Evolutionary conservation across 2,113 vertebrate species (phyloP).

Genomic region (Acrocephalus arundinaceus): DNA sequence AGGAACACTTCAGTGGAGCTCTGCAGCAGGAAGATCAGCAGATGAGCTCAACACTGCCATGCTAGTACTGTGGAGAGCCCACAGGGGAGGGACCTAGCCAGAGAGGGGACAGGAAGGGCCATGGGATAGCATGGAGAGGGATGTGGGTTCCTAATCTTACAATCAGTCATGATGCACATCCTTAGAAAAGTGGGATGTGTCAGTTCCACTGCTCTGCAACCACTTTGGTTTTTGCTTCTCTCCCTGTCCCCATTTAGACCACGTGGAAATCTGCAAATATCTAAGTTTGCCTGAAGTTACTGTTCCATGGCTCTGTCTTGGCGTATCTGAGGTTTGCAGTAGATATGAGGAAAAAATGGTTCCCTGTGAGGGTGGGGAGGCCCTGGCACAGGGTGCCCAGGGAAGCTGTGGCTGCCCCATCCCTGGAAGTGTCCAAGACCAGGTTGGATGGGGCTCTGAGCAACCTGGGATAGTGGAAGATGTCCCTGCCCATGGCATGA

Average conservation of each 20-base stretch:
- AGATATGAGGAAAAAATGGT: rapidly evolving
- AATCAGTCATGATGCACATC: neutral
- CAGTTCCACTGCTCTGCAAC: rapidly evolving
- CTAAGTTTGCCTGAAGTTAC: neutral
- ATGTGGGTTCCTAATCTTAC: neutral
- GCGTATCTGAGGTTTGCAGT: neutral
- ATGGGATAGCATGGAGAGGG: neutral
- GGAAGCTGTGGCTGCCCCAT: neutral
- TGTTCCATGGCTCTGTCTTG: neutral
- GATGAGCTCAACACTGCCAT: neutral
- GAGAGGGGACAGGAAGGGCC: neutral
- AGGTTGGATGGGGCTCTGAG: neutral
- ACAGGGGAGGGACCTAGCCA: neutral
- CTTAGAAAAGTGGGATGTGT: neutral
- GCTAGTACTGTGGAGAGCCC: neutral
- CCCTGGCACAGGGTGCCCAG: neutral
- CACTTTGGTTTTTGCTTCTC: neutral
- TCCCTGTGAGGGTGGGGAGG: rapidly evolving
- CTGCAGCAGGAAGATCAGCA: neutral
- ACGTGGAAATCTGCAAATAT: neutral
- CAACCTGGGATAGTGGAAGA: rapidly evolving
- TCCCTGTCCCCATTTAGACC: neutral
- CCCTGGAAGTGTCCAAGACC: neutral
- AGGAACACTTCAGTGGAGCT: neutral
- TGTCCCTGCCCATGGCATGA: neutral